Evolutionary conservation across 2,888 invertebrate genomes (phyloP), one percentile per base, ranked within the genome.

Genomic region (Lasius platythorax): DNA sequence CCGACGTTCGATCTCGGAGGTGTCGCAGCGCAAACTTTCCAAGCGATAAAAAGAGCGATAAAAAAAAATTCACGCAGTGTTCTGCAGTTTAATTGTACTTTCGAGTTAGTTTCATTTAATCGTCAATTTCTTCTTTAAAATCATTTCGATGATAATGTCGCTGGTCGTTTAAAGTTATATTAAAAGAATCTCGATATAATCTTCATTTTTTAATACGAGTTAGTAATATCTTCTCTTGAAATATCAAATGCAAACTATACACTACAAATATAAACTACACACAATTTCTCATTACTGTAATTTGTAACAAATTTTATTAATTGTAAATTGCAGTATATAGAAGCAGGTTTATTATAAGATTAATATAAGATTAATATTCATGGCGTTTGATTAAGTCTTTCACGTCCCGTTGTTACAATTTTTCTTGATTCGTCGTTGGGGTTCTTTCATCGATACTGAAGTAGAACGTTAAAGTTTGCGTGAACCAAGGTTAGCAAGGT

Each of bases 81-180:
- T 5, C 37, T 40, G 37, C 56, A 73, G 63, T 73, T 73, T 81
- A 81, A 74, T 73, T 50, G 50, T 33, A 2, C 15, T 40, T 64
- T 50, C 2, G 2, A 56, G 40, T 30, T 23, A 43, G 56, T 67
- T 46, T 30, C 33, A 74, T 56, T 79, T 56, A 12, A 75, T 66
- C 3, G 11, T 23, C 9, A 23, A 12, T 78, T 40, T n/a, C n/a
- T n/a, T 53, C 15, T 56, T 37, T 40, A 53, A n/a, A n/a, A 70
- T 50, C 12, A 12, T 53, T 53, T 40, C 0, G 11, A 53, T 78
- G 37, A 70, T 18, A 50, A 33, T 70, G 15, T 33, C 6, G 37
- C 18, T 73, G 3, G 23, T 73, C 6, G 2, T 73, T 56, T 3
- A 40, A 15, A 56, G 15, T 23, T 37, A 56, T 37, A 40, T 73